Evolutionary conservation across 2,888 invertebrate species (phyloP).

Genomic region (Drosophila antonietae): DNA sequence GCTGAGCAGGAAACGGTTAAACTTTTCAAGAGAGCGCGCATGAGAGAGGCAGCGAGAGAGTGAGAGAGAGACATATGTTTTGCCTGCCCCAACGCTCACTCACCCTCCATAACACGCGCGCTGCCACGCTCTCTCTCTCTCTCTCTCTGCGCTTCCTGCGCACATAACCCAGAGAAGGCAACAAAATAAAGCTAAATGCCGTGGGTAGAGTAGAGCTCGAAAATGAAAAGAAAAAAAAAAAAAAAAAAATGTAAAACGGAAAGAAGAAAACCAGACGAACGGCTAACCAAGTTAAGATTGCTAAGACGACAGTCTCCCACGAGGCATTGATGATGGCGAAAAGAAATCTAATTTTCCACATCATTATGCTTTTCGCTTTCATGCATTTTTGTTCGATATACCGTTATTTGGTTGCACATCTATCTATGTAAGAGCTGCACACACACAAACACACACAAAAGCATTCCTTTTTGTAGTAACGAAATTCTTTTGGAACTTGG

Average conservation of each 20-base stretch:
- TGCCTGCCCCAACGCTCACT: slow-evolving; percentile 3
- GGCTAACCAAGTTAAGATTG: slow-evolving; percentile 51
- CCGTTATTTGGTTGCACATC: slow-evolving; percentile 29
- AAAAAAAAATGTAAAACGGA: slow-evolving; percentile 13
- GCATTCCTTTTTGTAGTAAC: slow-evolving; percentile 16
- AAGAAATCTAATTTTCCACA: slow-evolving; percentile 76
- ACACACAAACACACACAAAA: not conserved
- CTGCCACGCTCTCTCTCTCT: slow-evolving; percentile 1
- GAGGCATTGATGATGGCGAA: slow-evolving; percentile 20
- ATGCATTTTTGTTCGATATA: slow-evolving; percentile 30
- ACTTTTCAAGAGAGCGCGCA: slow-evolving; percentile 59
- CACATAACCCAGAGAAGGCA: slow-evolving; percentile 80
- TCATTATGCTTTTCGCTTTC: slow-evolving; percentile 72
- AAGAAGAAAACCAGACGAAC: slow-evolving; percentile 39
- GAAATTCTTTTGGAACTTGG: slow-evolving; percentile 16
- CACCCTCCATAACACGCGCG: not conserved
- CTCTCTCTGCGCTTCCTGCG: slow-evolving; percentile 52
- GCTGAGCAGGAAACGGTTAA: slow-evolving; percentile 72
- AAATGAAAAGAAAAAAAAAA: slow-evolving; percentile 6
- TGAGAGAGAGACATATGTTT: slow-evolving; percentile 15
- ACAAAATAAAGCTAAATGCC: slow-evolving; percentile 62
- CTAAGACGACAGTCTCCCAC: slow-evolving; percentile 31
- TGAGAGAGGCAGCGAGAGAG: slow-evolving; percentile 7
- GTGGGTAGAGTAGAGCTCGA: slow-evolving; percentile 18
- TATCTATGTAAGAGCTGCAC: slow-evolving; percentile 26